phyloP scores from a whole-genome alignment of 1,140 invertebrate species.

The Carposina sasakii region DNA sequence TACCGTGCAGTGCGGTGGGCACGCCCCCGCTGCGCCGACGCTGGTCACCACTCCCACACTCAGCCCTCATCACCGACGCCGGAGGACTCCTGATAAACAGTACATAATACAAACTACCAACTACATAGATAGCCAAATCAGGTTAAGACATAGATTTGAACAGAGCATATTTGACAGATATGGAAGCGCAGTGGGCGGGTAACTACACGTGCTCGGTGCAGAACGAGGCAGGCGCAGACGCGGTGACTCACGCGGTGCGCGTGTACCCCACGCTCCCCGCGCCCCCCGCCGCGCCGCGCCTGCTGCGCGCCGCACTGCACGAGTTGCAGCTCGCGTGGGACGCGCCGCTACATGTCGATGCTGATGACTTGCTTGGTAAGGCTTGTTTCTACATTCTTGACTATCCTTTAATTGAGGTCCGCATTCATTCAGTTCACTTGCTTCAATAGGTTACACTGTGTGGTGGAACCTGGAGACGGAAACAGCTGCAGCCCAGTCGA shows the following conservation, averaged over 20 bases:
- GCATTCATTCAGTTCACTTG: too few species aligned
- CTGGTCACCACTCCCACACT: constrained; percentile 77
- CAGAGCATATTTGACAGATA: constrained; percentile 61
- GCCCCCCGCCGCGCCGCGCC: constrained; percentile 72
- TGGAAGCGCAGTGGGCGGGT: constrained; percentile 77
- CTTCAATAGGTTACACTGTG: constrained; percentile 44
- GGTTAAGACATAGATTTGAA: too few species aligned
- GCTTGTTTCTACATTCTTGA: too few species aligned
- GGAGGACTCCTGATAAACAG: constrained; percentile 74
- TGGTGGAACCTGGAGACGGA: constrained; percentile 40
- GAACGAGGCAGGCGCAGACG: constrained; percentile 84
- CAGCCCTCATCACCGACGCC: constrained; percentile 75
- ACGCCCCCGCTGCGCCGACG: constrained; percentile 77
- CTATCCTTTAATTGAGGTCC: too few species aligned
- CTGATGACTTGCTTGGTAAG: too few species aligned
- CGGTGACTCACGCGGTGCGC: constrained; percentile 78
- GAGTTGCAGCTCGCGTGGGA: constrained; percentile 81
- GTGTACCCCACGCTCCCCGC: constrained; percentile 78
- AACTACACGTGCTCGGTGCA: constrained; percentile 87
- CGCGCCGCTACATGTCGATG: constrained; percentile 52
- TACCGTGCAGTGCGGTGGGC: constrained; percentile 80
- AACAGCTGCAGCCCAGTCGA: constrained; percentile 10
- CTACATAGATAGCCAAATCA: too few species aligned
- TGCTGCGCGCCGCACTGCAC: constrained; percentile 79
- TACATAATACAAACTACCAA: too few species aligned